Conservation (phyloP, 1,140 invertebrate species). For the Zeugodacus cucurbitae region DNA sequence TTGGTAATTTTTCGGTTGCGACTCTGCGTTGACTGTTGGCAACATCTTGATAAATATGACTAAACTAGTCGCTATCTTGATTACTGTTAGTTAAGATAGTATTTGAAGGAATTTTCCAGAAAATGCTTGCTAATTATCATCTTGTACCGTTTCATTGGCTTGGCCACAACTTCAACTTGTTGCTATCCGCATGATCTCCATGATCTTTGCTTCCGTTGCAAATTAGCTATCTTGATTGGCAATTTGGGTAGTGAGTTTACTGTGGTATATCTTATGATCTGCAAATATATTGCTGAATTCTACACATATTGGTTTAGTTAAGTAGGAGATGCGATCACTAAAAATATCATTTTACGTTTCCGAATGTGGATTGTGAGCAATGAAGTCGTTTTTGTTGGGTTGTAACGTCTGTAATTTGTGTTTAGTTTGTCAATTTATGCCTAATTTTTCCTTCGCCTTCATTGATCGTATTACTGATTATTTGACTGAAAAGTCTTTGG, state of each 20-base stretch:
- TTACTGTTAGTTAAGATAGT: background rate
- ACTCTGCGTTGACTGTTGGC: slow-evolving; percentile 6
- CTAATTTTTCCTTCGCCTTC: background rate
- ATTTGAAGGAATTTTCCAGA: background rate
- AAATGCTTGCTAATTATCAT: background rate
- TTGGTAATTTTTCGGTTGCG: background rate
- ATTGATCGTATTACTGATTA: no score
- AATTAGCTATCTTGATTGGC: background rate
- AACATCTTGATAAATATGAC: background rate
- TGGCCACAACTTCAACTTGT: background rate
- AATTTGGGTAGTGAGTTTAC: background rate
- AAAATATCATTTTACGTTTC: background rate
- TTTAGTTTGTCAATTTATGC: background rate
- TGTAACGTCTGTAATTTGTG: background rate
- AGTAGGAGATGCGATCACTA: background rate
- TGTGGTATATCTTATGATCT: background rate
- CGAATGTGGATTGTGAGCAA: background rate
- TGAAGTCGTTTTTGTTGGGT: no score
- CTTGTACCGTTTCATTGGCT: background rate
- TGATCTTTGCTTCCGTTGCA: background rate
- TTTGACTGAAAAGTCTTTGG: no score
- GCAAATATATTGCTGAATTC: background rate
- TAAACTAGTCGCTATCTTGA: background rate
- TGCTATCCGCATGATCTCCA: background rate
- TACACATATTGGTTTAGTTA: background rate